A percentile compares a stretch with the other conserved stretches of the same genome.
phyloP scores from a whole-genome alignment of 35 echinoderm and acorn worm species.

The Ptychodera flava region DNA sequence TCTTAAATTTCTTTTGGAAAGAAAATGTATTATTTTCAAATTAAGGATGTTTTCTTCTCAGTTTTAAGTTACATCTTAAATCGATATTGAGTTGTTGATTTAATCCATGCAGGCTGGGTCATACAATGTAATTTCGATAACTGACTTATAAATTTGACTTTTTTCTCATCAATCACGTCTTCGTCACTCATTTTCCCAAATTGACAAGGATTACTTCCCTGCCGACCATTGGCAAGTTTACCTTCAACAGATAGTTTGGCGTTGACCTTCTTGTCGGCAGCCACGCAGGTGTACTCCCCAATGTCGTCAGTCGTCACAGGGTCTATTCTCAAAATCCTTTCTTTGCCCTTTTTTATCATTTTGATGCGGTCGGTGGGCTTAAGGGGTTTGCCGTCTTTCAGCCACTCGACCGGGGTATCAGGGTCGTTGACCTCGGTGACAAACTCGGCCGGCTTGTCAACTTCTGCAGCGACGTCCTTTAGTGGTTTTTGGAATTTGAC shows the following conservation, averaged over 20 bases:
- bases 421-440: slow-evolving; percentile 50
- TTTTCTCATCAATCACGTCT: too few species aligned
- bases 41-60: too few species aligned
- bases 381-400: slow-evolving; percentile 40
- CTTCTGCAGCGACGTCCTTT: slow-evolving; percentile 58
- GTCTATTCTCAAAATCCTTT: slow-evolving; percentile 32
- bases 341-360: slow-evolving; percentile 43
- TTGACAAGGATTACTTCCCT: too few species aligned
- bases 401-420: slow-evolving; percentile 63
- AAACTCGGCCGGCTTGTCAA: slow-evolving; percentile 58
- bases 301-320: slow-evolving; percentile 43
- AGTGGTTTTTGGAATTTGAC: neutral
- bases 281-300: slow-evolving; percentile 55
- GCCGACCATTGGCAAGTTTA: too few species aligned
- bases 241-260: slow-evolving; percentile 66
- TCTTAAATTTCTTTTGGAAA: too few species aligned
- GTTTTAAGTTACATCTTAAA: too few species aligned
- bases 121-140: too few species aligned
- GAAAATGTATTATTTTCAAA: too few species aligned
- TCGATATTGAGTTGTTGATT: too few species aligned
- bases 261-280: slow-evolving; percentile 41
- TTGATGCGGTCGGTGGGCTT: slow-evolving; percentile 34
- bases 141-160: too few species aligned
- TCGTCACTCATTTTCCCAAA: too few species aligned
- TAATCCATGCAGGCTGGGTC: too few species aligned